phyloP scores from a whole-genome alignment of 2,113 vertebrate genomes.

The Corythoichthys haematopterus region DNA sequence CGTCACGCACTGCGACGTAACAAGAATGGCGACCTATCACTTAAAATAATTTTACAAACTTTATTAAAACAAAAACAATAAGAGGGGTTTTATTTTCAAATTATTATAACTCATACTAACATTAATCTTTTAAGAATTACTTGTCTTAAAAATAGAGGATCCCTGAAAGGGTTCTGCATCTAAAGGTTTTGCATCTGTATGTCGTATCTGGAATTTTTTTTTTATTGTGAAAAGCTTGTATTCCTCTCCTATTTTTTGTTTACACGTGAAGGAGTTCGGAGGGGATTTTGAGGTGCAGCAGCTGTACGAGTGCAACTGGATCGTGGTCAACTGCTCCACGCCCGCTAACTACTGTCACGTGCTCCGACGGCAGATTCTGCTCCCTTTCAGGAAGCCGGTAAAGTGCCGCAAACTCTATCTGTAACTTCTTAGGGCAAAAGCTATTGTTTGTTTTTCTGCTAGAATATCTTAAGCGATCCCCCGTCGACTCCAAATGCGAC shows the following conservation, averaged over 20 bases:
- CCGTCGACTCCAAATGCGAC: constrained; percentile 65
- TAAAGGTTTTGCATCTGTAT: too few relatives aligned
- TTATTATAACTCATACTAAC: too few relatives aligned
- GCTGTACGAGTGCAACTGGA: constrained; percentile 89
- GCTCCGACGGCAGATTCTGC: constrained; percentile 82
- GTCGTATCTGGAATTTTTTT: too few relatives aligned
- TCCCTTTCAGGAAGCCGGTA: constrained; percentile 91
- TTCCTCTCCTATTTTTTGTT: constrained; percentile 2
- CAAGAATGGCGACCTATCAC: too few relatives aligned
- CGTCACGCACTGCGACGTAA: too few relatives aligned
- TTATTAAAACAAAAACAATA: too few relatives aligned
- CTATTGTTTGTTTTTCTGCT: constrained; percentile 38
- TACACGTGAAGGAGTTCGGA: constrained; percentile 65
- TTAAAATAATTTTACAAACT: too few relatives aligned
- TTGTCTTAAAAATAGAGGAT: too few relatives aligned
- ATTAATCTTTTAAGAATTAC: too few relatives aligned
- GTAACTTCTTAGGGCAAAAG: background rate
- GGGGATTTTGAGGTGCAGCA: constrained; percentile 86
- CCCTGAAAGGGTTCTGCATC: too few relatives aligned
- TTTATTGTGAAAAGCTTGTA: background rate
- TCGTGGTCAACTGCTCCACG: constrained; percentile 87
- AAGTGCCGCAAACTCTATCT: constrained; percentile 12
- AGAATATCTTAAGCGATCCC: constrained; percentile 72
- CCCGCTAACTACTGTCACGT: constrained; percentile 91
- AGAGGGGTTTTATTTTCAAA: too few relatives aligned